phyloP scores from a whole-genome alignment of 1,140 invertebrate species.

The Drosophila tropicalis region DNA sequence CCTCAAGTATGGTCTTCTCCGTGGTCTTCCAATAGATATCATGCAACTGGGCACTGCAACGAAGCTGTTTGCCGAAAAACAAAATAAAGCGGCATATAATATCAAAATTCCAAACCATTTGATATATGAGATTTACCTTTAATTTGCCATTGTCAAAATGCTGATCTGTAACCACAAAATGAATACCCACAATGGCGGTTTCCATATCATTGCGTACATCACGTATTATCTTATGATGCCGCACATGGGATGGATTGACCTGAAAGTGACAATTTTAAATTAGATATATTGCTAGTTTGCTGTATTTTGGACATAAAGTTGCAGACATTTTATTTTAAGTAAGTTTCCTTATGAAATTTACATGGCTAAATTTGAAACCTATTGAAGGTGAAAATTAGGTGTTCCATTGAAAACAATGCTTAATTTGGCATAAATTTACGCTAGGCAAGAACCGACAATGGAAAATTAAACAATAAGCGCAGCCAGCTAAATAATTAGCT shows the following conservation, averaged over 20 bases:
- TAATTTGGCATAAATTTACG: constrained; percentile 26
- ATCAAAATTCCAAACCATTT: too few relatives aligned
- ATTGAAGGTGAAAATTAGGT: not conserved
- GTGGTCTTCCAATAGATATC: constrained; percentile 86
- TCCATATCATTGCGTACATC: constrained; percentile 78
- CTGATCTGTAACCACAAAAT: constrained; percentile 84
- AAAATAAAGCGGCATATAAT: too few relatives aligned
- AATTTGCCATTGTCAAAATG: constrained; percentile 85
- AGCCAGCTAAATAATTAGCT: constrained; percentile 42
- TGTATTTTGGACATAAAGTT: too few relatives aligned
- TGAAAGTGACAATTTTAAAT: constrained; percentile 16
- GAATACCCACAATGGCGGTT: constrained; percentile 83
- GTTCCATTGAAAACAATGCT: not conserved
- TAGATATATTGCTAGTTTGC: not conserved
- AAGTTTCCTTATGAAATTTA: not conserved
- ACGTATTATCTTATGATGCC: constrained; percentile 72
- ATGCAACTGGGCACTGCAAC: constrained; percentile 86
- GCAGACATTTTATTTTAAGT: not conserved
- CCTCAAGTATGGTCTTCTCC: constrained; percentile 84
- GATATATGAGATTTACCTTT: constrained; percentile 70
- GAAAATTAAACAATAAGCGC: constrained; percentile 43
- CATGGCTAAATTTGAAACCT: not conserved
- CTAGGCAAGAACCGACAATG: constrained; percentile 9
- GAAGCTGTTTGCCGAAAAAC: constrained; percentile 73
- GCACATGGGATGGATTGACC: constrained; percentile 78